phyloP scores from a whole-genome alignment of 2,113 vertebrate species.

The Cranoglanis bouderius region DNA sequence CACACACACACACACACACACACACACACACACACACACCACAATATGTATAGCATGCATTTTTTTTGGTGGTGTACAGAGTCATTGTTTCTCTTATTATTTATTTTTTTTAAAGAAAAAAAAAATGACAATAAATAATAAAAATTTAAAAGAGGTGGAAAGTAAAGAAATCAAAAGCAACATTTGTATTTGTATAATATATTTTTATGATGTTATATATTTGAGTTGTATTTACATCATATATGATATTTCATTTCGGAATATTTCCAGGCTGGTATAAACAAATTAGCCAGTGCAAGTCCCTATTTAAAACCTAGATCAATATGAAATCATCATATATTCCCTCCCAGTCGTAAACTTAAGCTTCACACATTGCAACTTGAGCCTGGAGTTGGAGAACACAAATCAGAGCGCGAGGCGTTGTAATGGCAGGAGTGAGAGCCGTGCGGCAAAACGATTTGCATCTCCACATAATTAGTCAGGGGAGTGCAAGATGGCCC shows the following conservation, averaged over 20 bases:
- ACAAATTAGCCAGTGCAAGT: not conserved
- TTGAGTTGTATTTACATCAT: not conserved
- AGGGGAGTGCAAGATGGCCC: conserved; percentile 45
- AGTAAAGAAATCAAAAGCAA: not conserved
- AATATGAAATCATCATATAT: conserved; percentile 1
- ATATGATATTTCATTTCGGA: not conserved
- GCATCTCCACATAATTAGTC: conserved; percentile 56
- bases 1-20: not conserved
- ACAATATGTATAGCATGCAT: too few relatives aligned
- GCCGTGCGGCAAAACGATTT: conserved; percentile 47
- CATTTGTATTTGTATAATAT: not conserved
- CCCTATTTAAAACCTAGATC: conserved; percentile 2
- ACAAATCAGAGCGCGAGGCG: conserved; percentile 42
- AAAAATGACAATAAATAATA: not conserved
- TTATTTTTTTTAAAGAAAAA: not conserved
- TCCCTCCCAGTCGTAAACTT: conserved; percentile 27
- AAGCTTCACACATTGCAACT: conserved; percentile 21
- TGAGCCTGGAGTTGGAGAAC: conserved; percentile 31
- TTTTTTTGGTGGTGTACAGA: too few relatives aligned
- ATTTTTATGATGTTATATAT: not conserved
- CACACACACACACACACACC: not conserved
- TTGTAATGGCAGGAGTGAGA: conserved; percentile 42
- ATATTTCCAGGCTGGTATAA: conserved; percentile 4
- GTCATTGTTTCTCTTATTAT: too few relatives aligned
- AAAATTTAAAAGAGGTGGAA: not conserved